These are phyloP conservation scores for Sinelater perroti DNA, from an alignment of 2,888 invertebrate species.

Conservation along the genomic window DNA sequence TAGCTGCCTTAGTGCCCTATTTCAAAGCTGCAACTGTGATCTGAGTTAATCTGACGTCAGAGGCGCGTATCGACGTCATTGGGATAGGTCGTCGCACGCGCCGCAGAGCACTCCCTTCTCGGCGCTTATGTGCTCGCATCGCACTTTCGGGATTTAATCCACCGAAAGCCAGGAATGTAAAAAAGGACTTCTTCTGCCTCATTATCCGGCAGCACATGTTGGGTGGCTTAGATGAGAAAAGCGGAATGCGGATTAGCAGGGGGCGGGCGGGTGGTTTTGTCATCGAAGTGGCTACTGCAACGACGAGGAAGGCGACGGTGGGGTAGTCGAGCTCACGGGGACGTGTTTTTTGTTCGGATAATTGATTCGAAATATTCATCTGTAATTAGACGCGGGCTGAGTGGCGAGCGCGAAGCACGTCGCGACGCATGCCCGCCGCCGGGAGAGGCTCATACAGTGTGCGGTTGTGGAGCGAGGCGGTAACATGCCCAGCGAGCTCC, in stretches of 20 bases:
- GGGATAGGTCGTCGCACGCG: slow-evolving; percentile 41
- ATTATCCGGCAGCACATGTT: too few relatives aligned
- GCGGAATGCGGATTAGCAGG: too few relatives aligned
- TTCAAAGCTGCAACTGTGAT: slow-evolving; percentile 38
- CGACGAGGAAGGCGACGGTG: too few relatives aligned
- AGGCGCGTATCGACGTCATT: slow-evolving; percentile 42
- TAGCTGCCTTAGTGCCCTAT: slow-evolving; percentile 39
- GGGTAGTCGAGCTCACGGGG: too few relatives aligned
- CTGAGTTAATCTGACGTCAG: slow-evolving; percentile 41
- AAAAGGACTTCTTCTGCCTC: background rate
- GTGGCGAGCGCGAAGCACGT: slow-evolving; percentile 37
- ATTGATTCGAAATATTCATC: slow-evolving; percentile 48
- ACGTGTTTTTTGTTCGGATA: slow-evolving; percentile 14
- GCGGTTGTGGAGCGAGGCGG: slow-evolving; percentile 60
- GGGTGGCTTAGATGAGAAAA: background rate
- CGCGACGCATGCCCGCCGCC: slow-evolving; percentile 57
- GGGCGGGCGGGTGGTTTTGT: too few relatives aligned
- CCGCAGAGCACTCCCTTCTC: slow-evolving; percentile 35
- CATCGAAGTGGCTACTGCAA: too few relatives aligned
- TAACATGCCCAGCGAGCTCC: slow-evolving; percentile 59
- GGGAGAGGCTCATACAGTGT: slow-evolving; percentile 59
- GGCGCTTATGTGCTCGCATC: slow-evolving; percentile 27
- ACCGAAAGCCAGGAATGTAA: slow-evolving; percentile 21
- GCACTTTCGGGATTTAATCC: slow-evolving; percentile 28
- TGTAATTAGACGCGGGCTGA: slow-evolving; percentile 47